Base-by-base conservation (phyloP, 2,888 invertebrate genomes). In the Drosophila picticornis region DNA sequence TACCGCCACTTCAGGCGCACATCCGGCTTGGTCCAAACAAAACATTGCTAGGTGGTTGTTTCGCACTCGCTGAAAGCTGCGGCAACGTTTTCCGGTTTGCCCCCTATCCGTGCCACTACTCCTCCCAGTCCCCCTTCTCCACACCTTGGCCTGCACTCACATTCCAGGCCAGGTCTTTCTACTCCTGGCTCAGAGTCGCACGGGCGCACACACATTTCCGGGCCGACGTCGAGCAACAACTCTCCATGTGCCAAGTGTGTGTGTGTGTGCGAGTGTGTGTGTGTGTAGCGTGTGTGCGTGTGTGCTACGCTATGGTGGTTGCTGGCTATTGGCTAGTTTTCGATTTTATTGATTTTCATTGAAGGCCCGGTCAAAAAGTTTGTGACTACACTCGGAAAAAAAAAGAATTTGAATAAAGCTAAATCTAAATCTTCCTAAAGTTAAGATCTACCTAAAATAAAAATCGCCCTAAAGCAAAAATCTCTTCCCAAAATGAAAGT, bases 321-420 rank as follows among this genome's bases (percentile, higher is more conserved):
- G 83, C 69, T 79, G 72, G 82, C 59, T 75, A 69, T 73, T 77
- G 77, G 88, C 82, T 89, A 83, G 83, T 89, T 87, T 87, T 82
- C 83, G 82, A 85, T 89, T 87, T 89, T 87, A 87, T 87, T 77
- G 87, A 87, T 87, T 87, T 87, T 89, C 74, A 78, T 89, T 87
- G 84, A 87, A 22, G 22, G 82, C 81, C 61, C 60, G 51, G 65
- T 43, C 69, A 74, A 56, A 56, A 55, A 63, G 69, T 67, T 71
- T 71, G 60, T 40, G 46, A 31, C 53, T 75, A 69, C 80, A 76
- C 78, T 76, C 74, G 25, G 4, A 36, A 32, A 27, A 36, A 27
- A 11, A 7, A 31, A 4, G 34, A 13, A 34, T 13, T 34, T 13
- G 5, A 13, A 34, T 34, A 16, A 5, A 16, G 4, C 13, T 34